Evolutionary conservation across 2,888 invertebrate genomes (phyloP).

Genomic region (Chloroclystis v-ata): DNA sequence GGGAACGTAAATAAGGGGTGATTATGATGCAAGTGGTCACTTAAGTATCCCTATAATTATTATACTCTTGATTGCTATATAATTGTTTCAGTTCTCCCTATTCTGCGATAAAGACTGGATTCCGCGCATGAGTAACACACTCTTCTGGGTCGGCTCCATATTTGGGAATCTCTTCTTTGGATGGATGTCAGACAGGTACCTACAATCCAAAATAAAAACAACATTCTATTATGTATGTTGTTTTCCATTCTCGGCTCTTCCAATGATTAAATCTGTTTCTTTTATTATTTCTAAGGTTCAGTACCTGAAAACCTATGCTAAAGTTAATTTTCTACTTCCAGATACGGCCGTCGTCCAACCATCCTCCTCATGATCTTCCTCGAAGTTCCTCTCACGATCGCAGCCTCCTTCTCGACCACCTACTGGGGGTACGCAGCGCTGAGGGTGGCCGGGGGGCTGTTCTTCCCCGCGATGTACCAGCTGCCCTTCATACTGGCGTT

Average conservation of each 20-base stretch:
- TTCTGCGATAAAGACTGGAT: slow-evolving; percentile 81
- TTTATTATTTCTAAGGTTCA: too few species aligned
- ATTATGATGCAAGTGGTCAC: neutral
- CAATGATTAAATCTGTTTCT: too few species aligned
- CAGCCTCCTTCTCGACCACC: slow-evolving; percentile 78
- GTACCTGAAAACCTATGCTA: too few species aligned
- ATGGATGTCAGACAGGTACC: slow-evolving; percentile 81
- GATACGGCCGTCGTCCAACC: slow-evolving; percentile 80
- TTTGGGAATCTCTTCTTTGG: slow-evolving; percentile 83
- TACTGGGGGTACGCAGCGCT: slow-evolving; percentile 79
- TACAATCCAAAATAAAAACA: too few species aligned
- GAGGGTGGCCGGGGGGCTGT: slow-evolving; percentile 79
- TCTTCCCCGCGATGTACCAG: slow-evolving; percentile 83
- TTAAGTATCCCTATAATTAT: neutral
- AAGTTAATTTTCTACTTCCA: slow-evolving; percentile 44
- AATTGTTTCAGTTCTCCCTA: slow-evolving; percentile 72
- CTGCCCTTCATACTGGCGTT: slow-evolving; percentile 82
- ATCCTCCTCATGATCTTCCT: slow-evolving; percentile 80
- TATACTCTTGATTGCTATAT: neutral
- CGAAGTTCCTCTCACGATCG: slow-evolving; percentile 79
- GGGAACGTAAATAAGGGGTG: too few species aligned
- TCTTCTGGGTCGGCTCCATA: slow-evolving; percentile 83
- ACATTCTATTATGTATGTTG: too few species aligned
- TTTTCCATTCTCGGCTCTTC: too few species aligned
- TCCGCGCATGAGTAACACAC: slow-evolving; percentile 80